A percentile compares a stretch with the other conserved stretches of the same genome.
These are phyloP conservation scores for Scylla paramamosain DNA, from an alignment of 1,140 invertebrate genomes.

Conservation along the genomic window DNA sequence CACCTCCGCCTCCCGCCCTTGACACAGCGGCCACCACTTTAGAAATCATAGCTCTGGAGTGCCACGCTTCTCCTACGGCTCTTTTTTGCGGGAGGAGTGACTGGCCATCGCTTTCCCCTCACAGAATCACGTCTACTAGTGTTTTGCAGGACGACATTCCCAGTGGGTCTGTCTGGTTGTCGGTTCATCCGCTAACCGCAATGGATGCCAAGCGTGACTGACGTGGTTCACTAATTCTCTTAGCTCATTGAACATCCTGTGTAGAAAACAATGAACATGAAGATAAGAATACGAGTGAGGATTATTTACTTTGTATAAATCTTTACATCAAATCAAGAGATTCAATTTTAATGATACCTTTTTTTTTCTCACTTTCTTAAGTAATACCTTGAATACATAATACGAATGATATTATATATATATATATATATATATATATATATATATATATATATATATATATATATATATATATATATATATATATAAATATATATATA, in stretches of 20 bases:
- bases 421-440: slow-evolving; percentile 55
- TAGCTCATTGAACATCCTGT: background rate
- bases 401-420: too few relatives aligned
- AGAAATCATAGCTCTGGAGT: background rate
- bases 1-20: background rate
- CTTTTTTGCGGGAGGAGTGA: too few relatives aligned
- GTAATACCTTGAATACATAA: too few relatives aligned
- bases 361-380: too few relatives aligned
- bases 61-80: too few relatives aligned
- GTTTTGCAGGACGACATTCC: background rate
- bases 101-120: too few relatives aligned
- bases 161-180: background rate
- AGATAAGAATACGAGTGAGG: too few relatives aligned
- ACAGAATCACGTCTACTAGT: background rate
- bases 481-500: slow-evolving; percentile 33
- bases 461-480: slow-evolving; percentile 52
- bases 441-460: slow-evolving; percentile 44
- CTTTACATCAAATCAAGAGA: too few relatives aligned
- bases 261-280: too few relatives aligned
- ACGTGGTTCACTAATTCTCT: background rate
- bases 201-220: background rate
- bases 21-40: background rate
- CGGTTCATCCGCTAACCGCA: background rate
- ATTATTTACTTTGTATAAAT: too few relatives aligned
- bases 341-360: too few relatives aligned